Conservation (phyloP, 2,797 vertebrate genomes). For the Lemur catta region DNA sequence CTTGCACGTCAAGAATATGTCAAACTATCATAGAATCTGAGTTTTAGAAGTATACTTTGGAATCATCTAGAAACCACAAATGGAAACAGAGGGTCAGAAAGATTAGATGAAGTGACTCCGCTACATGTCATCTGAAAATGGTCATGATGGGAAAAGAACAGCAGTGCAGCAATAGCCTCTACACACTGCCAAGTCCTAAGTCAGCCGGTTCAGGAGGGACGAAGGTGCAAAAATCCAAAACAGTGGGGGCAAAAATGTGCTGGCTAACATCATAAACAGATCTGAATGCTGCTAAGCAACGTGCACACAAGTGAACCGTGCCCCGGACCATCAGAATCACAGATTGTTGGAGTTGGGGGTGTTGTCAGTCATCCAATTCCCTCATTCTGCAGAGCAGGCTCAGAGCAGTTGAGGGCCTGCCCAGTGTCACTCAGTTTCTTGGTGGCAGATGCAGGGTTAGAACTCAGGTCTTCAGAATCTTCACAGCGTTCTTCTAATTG, state of each 20-base stretch:
- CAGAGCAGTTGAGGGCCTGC: neutral
- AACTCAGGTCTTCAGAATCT: neutral
- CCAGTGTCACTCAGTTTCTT: neutral
- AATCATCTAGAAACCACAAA: neutral
- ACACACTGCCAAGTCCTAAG: neutral
- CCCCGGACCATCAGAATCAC: neutral
- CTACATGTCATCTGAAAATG: neutral
- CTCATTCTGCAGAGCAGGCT: neutral
- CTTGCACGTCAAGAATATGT: neutral
- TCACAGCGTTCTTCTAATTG: neutral
- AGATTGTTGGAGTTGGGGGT: neutral
- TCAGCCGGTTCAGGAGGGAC: neutral
- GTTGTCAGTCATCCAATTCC: neutral
- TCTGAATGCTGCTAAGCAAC: neutral
- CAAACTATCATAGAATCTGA: neutral
- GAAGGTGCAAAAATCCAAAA: neutral
- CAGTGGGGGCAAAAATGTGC: neutral
- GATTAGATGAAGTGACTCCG: neutral
- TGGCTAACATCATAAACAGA: neutral
- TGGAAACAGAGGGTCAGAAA: neutral
- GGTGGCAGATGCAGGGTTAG: neutral
- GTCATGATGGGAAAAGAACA: neutral
- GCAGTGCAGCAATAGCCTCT: neutral
- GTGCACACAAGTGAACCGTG: neutral
- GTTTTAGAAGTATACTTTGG: slow-evolving; percentile 24